Percentiles rank a stretch among this genome's conserved stretches.
Evolutionary conservation across 2,113 vertebrate genomes (phyloP).

Genomic region (Alosa alosa): DNA sequence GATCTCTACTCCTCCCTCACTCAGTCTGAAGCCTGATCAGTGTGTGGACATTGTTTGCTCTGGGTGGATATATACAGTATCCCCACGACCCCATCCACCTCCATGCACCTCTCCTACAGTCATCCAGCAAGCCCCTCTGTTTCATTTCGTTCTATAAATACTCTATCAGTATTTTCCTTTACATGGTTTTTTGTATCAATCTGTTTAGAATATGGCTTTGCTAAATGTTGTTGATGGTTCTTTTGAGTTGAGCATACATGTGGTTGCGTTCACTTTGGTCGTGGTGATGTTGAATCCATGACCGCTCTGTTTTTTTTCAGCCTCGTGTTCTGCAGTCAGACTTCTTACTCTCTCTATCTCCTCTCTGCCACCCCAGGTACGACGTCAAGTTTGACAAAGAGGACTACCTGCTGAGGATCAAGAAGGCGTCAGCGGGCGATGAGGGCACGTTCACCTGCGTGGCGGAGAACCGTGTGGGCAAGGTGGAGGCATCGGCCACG

Average conservation of each 20-base stretch:
- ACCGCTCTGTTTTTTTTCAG: not conserved
- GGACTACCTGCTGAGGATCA: conserved; percentile 91
- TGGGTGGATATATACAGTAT: not conserved
- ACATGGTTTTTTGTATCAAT: not conserved
- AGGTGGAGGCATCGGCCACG: conserved; percentile 87
- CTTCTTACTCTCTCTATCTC: not conserved
- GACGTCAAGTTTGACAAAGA: conserved; percentile 97
- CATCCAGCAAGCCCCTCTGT: not conserved
- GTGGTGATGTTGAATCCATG: not conserved
- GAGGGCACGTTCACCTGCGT: conserved; percentile 90
- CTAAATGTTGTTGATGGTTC: too few species aligned
- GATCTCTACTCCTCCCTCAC: conserved; percentile 35
- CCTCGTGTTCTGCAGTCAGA: not conserved
- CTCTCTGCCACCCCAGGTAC: conserved; percentile 74
- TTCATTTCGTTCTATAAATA: not conserved
- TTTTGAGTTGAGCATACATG: not conserved
- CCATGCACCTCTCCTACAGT: not conserved
- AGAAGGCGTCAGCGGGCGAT: conserved; percentile 82
- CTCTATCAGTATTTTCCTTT: too few species aligned
- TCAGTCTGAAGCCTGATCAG: not conserved
- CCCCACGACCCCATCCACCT: not conserved
- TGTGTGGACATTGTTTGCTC: not conserved
- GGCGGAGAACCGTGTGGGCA: conserved; percentile 94
- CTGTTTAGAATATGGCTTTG: not conserved
- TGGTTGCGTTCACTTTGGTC: not conserved